Evolutionary conservation across 1,140 invertebrate genomes (phyloP).

Genomic region (Drosophila punjabiensis): DNA sequence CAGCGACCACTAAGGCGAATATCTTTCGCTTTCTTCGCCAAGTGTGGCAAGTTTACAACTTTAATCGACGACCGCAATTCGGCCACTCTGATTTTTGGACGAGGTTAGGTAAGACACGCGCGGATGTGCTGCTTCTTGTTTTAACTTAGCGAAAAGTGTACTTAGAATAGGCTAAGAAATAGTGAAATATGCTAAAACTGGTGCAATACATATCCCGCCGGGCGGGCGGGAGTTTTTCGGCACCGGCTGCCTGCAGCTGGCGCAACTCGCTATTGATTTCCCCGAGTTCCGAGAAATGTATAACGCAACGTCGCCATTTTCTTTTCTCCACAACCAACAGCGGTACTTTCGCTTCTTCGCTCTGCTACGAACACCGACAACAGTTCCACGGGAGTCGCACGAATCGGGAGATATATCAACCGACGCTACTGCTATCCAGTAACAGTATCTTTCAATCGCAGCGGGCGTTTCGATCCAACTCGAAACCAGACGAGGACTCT

Average conservation of each 20-base stretch:
- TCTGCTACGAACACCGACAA: conserved; percentile 72
- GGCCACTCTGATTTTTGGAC: conserved; percentile 69
- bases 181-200: conserved; percentile 74
- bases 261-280: conserved; percentile 80
- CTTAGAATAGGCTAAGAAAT: conserved; percentile 1
- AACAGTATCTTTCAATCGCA: conserved; percentile 47
- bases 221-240: conserved; percentile 37
- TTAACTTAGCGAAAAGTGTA: conserved; percentile 16
- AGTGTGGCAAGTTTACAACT: neutral
- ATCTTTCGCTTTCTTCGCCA: too few species aligned
- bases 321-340: conserved; percentile 83
- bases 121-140: conserved; percentile 29
- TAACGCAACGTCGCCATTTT: conserved; percentile 84
- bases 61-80: neutral
- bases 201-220: conserved; percentile 68
- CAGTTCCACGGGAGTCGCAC: conserved; percentile 70
- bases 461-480: conserved; percentile 60
- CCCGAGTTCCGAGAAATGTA: conserved; percentile 65
- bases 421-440: conserved; percentile 35
- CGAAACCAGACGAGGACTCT: conserved; percentile 46
- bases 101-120: conserved; percentile 85
- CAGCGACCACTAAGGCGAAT: neutral
- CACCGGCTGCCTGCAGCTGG: conserved; percentile 57
- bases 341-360: conserved; percentile 77
- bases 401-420: conserved; percentile 46